Base-by-base conservation (phyloP, 2,113 vertebrate species). In the Eubucco bourcierii region DNA sequence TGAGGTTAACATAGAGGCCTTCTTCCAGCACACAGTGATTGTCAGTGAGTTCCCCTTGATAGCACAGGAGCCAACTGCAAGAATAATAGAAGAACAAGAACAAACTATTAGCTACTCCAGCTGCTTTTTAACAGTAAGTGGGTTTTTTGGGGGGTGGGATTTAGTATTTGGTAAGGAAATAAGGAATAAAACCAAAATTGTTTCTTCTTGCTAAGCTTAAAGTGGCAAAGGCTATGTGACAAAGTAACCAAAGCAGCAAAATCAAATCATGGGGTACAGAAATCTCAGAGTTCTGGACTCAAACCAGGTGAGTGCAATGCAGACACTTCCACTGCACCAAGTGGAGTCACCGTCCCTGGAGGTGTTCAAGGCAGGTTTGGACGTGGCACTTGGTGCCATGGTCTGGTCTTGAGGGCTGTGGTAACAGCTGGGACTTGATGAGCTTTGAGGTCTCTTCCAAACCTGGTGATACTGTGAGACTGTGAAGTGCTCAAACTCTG, bases 1-100 rank as follows among this genome's bases (percentile, higher is more conserved):
- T 94, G 82, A 99, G 98, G 91, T 98, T 97, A 93, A 96, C 65
- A 15, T 98, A 99, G 90, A 98, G 97, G 44, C 98, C 98, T 97
- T 98, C 98, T 96, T 98, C 98, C 94, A 99, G 94, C 67, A 99
- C 97, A 91, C 98, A 99, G 61, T 98, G 98, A 94, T 98, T 97
- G 81, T 96, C 95, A 95, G 94, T 67, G 44, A 80, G 86, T 91
- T 97, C 97, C 80, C 97, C 97, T 88, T 98, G 66, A 88, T 98
- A 98, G 91, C 85, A 98, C 41, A 99, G 97, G 87, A 98, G 97
- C 98, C 98, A 99, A 88, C 98, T 99, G 71, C 79, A 97, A 96
- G 95, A 93, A 83, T 50, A 97, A 85, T 4, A 25, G 46, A 88
- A 75, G 31, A 84, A 90, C 10, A 64, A 85, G n/a, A 87, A 90